Evolutionary conservation across 2,888 invertebrate species (phyloP).

Genomic region (Cerceris rybyensis): DNA sequence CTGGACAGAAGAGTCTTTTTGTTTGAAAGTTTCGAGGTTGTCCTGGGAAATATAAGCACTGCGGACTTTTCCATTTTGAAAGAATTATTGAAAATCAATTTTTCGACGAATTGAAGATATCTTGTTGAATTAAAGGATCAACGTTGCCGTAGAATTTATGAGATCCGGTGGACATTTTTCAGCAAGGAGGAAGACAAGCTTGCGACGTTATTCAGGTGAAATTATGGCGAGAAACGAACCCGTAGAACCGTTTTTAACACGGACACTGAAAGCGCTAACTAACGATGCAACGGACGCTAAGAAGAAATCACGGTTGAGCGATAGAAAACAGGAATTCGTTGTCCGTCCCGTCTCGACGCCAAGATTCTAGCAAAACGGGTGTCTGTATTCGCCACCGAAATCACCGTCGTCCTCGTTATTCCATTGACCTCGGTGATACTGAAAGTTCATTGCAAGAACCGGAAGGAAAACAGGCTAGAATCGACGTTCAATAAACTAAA

Average conservation of each 20-base stretch:
- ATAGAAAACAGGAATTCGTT: slow-evolving; percentile 34
- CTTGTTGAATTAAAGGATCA: no score
- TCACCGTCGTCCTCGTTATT: not conserved
- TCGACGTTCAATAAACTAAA: not conserved
- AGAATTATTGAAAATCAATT: no score
- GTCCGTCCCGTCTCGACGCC: slow-evolving; percentile 33
- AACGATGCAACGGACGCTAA: slow-evolving; percentile 37
- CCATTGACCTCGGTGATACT: slow-evolving; percentile 20
- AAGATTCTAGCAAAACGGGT: slow-evolving; percentile 39
- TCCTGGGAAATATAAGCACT: no score
- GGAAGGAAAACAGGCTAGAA: not conserved
- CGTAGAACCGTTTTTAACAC: slow-evolving; percentile 21
- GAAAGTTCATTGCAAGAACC: not conserved
- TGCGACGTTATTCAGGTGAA: slow-evolving; percentile 9
- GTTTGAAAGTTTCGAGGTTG: no score
- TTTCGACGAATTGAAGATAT: no score
- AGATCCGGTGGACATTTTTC: not conserved
- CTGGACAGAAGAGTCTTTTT: not conserved
- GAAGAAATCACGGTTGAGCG: slow-evolving; percentile 43
- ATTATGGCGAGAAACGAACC: slow-evolving; percentile 32
- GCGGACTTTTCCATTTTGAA: no score
- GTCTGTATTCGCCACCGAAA: not conserved
- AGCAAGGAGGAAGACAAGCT: not conserved
- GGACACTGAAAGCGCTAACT: slow-evolving; percentile 19
- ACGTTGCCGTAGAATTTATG: slow-evolving; percentile 6